Conservation (phyloP, 2,888 invertebrate species). For the Drosophila kanekoi region DNA sequence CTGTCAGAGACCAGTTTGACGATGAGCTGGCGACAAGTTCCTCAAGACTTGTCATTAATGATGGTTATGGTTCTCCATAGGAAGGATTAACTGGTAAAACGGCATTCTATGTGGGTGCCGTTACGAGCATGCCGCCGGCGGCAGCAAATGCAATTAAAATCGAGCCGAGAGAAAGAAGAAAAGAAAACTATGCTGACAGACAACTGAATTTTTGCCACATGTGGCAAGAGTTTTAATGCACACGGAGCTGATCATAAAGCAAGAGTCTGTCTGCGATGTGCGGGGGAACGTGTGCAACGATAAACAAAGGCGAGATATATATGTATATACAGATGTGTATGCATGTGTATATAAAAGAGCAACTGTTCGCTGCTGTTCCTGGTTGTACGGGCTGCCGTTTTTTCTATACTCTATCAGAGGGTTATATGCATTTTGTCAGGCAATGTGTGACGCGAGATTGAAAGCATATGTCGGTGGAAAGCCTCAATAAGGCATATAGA, state of each 20-base stretch:
- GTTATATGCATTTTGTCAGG: not conserved
- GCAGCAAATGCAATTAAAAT: slow-evolving; percentile 48
- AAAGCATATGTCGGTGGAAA: no score
- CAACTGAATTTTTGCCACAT: slow-evolving; percentile 32
- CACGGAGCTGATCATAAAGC: slow-evolving; percentile 43
- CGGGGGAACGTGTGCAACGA: slow-evolving; percentile 45
- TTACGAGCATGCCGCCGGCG: slow-evolving; percentile 22
- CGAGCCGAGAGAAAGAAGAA: slow-evolving; percentile 1
- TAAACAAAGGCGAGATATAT: slow-evolving; percentile 66
- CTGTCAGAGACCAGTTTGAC: slow-evolving; percentile 45
- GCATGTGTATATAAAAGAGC: slow-evolving; percentile 58
- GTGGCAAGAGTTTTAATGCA: slow-evolving; percentile 22
- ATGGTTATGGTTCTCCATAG: slow-evolving; percentile 17
- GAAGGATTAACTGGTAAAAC: slow-evolving; percentile 50
- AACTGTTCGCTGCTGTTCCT: slow-evolving; percentile 58
- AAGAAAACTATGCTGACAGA: slow-evolving; percentile 39
- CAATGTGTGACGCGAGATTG: not conserved
- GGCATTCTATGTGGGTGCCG: slow-evolving; percentile 58
- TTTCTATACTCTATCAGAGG: slow-evolving; percentile 20
- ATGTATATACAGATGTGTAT: slow-evolving; percentile 33
- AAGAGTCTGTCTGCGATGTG: slow-evolving; percentile 25
- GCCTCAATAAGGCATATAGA: no score
- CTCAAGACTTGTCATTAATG: slow-evolving; percentile 43
- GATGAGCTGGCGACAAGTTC: slow-evolving; percentile 43
- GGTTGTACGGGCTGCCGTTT: slow-evolving; percentile 7